Percentiles rank a stretch among this genome's conserved stretches.
phyloP scores from a whole-genome alignment of 2,888 invertebrate species.

The Pristionchus fissidentatus region DNA sequence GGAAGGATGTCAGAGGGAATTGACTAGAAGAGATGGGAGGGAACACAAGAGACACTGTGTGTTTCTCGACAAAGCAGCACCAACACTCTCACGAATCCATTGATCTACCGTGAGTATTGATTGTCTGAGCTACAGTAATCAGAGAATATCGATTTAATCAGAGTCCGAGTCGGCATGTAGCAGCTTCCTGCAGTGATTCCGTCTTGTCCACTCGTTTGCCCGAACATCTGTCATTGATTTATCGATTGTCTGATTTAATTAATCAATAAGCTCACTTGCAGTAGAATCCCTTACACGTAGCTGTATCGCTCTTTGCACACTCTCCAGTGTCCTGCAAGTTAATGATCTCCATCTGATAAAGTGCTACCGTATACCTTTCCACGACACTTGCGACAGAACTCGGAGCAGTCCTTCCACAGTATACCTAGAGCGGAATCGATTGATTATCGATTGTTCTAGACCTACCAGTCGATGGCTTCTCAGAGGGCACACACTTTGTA shows the following conservation, averaged over 20 bases:
- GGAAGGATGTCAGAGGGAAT: constrained; percentile 30
- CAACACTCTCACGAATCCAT: neutral
- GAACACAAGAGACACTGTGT: constrained; percentile 8
- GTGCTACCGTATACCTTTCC: constrained; percentile 23
- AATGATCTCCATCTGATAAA: neutral
- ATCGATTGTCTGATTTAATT: neutral
- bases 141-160: neutral
- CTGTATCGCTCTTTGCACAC: constrained; percentile 31
- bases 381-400: constrained; percentile 38
- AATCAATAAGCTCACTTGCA: constrained; percentile 17
- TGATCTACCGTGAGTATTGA: neutral
- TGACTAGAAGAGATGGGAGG: constrained; percentile 13
- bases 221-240: constrained; percentile 34
- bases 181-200: constrained; percentile 41
- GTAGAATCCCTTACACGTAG: constrained; percentile 43
- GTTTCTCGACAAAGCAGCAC: constrained; percentile 41
- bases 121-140: neutral
- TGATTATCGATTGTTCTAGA: neutral
- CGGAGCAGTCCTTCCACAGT: constrained; percentile 39
- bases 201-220: constrained; percentile 43
- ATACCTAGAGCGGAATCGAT: neutral
- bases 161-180: constrained; percentile 44
- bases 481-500: constrained; percentile 41
- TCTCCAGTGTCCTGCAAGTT: constrained; percentile 27
- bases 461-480: constrained; percentile 31